Conservation (phyloP, 2,113 vertebrate species). For the Peromyscus californicus region DNA sequence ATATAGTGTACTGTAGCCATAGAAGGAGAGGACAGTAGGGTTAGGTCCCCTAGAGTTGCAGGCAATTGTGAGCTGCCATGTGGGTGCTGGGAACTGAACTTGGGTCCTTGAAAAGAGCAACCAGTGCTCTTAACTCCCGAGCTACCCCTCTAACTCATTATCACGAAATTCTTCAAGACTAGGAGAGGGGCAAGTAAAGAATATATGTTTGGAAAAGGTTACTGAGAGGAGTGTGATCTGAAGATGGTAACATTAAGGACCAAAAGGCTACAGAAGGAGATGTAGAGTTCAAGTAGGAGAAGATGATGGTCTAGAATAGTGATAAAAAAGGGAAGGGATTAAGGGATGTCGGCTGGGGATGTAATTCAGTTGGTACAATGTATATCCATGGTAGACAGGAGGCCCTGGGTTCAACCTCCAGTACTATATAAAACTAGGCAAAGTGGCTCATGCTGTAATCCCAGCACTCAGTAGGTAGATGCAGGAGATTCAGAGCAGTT, state of each 20-base stretch:
- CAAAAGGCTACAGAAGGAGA: too few relatives aligned
- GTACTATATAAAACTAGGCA: neutral
- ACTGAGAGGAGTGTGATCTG: neutral
- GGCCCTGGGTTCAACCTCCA: neutral
- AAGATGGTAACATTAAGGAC: neutral
- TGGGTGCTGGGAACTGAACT: neutral
- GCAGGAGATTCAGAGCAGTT: neutral
- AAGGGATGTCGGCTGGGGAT: neutral
- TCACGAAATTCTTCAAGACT: fast-evolving
- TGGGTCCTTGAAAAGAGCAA: neutral
- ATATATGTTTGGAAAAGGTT: too few relatives aligned
- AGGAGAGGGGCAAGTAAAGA: fast-evolving
- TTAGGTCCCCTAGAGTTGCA: neutral
- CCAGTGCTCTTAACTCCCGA: neutral
- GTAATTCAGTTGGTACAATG: neutral
- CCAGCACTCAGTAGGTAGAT: neutral
- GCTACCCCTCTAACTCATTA: too few relatives aligned
- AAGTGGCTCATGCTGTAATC: neutral
- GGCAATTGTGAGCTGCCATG: neutral
- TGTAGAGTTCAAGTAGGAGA: fast-evolving
- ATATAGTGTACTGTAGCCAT: neutral
- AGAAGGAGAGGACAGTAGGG: neutral
- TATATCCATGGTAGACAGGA: neutral
- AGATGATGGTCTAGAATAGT: fast-evolving
- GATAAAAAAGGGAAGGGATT: neutral